phyloP scores from a whole-genome alignment of 2,888 invertebrate species.

The Tachina fera region DNA sequence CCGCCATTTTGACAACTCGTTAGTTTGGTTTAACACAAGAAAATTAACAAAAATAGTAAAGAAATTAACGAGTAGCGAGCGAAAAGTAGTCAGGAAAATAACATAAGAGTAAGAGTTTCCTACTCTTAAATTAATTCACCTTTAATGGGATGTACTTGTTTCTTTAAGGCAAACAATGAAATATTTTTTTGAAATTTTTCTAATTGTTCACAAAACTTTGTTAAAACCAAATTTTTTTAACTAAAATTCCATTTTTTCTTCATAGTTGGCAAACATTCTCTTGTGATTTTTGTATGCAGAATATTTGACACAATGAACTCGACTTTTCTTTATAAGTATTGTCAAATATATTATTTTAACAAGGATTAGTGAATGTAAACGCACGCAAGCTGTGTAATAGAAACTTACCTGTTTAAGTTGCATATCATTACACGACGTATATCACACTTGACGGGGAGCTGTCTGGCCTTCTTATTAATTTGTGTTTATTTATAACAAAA shows the following conservation, averaged over 20 bases:
- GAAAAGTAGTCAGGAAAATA: constrained; percentile 39
- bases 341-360: too few relatives aligned
- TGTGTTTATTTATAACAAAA: constrained; percentile 46
- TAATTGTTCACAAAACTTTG: background rate
- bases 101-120: constrained; percentile 7
- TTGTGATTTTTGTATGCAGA: too few relatives aligned
- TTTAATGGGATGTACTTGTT: background rate
- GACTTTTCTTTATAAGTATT: too few relatives aligned
- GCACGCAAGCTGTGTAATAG: too few relatives aligned
- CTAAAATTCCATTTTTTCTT: too few relatives aligned
- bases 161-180: background rate
- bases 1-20: constrained; percentile 79
- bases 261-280: too few relatives aligned
- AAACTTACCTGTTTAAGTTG: constrained; percentile 81
- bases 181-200: background rate
- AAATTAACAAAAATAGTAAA: constrained; percentile 60
- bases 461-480: constrained; percentile 44
- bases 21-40: constrained; percentile 12
- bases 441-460: constrained; percentile 79
- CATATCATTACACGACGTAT: constrained; percentile 82
- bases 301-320: too few relatives aligned
- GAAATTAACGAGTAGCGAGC: constrained; percentile 67
- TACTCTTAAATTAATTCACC: background rate
- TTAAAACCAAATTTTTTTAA: background rate
- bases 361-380: too few relatives aligned